Evolutionary conservation across 2,888 invertebrate species (phyloP).

Genomic region (Zygaena filipendulae): DNA sequence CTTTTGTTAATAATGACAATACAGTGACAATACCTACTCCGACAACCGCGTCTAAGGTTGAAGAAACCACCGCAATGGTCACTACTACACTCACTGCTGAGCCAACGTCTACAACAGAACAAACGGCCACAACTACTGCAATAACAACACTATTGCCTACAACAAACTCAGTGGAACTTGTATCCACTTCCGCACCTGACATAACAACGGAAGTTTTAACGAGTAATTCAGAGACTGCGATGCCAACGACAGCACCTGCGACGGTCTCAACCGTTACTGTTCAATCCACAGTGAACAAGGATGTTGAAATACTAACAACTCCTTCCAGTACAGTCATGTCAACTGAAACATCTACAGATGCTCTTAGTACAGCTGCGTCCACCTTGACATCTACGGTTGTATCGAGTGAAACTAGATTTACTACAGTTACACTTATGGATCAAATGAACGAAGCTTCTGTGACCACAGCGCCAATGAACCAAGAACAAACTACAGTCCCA

Average conservation of each 20-base stretch:
- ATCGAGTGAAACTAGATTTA: too few species aligned
- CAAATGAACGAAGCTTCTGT: constrained; percentile 9
- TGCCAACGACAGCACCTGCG: constrained; percentile 3
- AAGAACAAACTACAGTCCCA: constrained; percentile 9
- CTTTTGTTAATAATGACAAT: too few species aligned
- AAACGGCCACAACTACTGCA: constrained; percentile 6
- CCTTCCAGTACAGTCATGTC: constrained; percentile 6
- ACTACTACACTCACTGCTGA: constrained; percentile 7
- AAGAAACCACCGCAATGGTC: constrained; percentile 35
- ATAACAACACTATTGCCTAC: not conserved
- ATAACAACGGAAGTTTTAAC: constrained; percentile 4
- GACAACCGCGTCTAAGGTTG: constrained; percentile 19
- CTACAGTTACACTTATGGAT: too few species aligned
- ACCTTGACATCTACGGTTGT: constrained; percentile 11
- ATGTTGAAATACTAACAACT: constrained; percentile 21
- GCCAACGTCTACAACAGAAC: not conserved
- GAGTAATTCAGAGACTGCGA: constrained; percentile 6
- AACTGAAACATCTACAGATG: constrained; percentile 17
- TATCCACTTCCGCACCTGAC: constrained; percentile 1
- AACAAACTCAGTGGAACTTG: too few species aligned
- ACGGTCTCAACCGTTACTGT: constrained; percentile 5
- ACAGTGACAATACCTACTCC: constrained; percentile 14
- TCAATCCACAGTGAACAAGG: constrained; percentile 29
- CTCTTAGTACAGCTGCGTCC: constrained; percentile 13
- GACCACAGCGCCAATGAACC: constrained; percentile 3